phyloP scores from a whole-genome alignment of 2,113 vertebrate genomes.

The Penelope pileata region DNA sequence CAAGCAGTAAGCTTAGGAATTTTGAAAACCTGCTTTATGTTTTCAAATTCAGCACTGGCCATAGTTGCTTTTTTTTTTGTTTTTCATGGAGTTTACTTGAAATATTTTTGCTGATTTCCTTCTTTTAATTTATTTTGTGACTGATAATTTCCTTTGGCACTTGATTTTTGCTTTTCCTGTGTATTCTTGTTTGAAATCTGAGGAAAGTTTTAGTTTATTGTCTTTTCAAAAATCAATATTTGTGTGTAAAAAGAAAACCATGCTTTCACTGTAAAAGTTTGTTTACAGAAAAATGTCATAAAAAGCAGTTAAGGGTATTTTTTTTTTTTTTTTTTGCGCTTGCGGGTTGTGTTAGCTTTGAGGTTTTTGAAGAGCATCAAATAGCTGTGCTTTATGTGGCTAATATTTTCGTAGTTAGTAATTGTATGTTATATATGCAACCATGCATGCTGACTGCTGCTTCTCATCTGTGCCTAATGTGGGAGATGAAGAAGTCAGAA shows the following conservation, averaged over 20 bases:
- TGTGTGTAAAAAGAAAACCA: not conserved
- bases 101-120: not conserved
- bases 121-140: not conserved
- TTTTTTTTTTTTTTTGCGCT: not conserved
- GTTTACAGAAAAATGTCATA: not conserved
- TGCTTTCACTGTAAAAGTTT: not conserved
- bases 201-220: not conserved
- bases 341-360: not conserved
- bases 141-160: not conserved
- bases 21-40: not conserved
- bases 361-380: not conserved
- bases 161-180: constrained; percentile 8
- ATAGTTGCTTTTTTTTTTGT: not conserved
- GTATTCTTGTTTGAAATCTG: not conserved
- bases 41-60: not conserved
- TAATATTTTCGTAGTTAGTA: not conserved
- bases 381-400: not conserved
- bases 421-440: not conserved
- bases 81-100: not conserved
- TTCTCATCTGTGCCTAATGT: constrained; percentile 33
- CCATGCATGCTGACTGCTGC: not conserved
- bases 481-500: constrained; percentile 2
- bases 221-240: not conserved
- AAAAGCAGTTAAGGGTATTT: not conserved
- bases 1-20: not conserved